Percentiles rank a stretch among this genome's conserved stretches.
Conservation (phyloP, 2,113 vertebrate species). For the zebrafish (Danio rerio) region GRCz12tu NC_133195.1:23209501-23210000, state of each 20-base stretch:
- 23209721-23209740: neutral
- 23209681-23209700: neutral
- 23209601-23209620: too few species aligned
- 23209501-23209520: too few species aligned
- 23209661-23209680: too few species aligned
- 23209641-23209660: too few species aligned
- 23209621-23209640: too few species aligned
- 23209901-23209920: neutral
- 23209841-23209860: neutral
- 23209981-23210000: neutral
- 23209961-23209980: neutral
- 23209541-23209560: too few species aligned
- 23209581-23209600: too few species aligned
- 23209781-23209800: neutral
- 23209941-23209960: neutral
- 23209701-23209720: neutral
- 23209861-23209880: neutral
- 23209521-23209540: too few species aligned
- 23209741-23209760: conserved; percentile 3
- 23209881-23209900: conserved; percentile 1
- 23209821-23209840: neutral
- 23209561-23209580: too few species aligned
- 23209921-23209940: neutral
- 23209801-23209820: neutral
- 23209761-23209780: neutral